Base-by-base conservation (phyloP, 2,888 invertebrate species). In the Apamea monoglypha region DNA sequence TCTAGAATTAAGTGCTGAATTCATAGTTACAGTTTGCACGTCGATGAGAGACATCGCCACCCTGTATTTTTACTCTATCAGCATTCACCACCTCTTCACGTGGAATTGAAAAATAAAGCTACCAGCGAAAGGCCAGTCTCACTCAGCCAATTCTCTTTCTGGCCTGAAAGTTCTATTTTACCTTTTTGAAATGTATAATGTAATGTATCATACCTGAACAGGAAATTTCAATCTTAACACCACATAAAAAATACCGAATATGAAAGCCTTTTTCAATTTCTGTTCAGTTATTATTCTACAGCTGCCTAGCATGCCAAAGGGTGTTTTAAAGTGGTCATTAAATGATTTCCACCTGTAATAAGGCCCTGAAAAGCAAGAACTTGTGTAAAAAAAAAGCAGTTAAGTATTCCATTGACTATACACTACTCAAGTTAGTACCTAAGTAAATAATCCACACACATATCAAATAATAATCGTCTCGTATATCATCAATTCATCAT, bases 341-440 rank as follows among this genome's bases (percentile, higher is more conserved):
- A 98, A 98, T 47, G 98, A 98, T 92, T 98, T 97, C 95, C 98
- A 99, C 78, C 98, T 98, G 94, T 98, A 99, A 95, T 98, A 99
- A 1, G 99, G 99, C 63, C 99, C 99, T 99, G 94, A 56, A 96
- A 96, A 83, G 59, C 16, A 71, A 74, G 14, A 40, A 64, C 25
- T 53, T 61, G 18, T 69, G 16, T 78, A 18, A 76, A 77, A 77
- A 80, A 77, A 56, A 32, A n/a, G 16, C 6, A 29, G n/a, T 16
- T 50, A 25, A 69, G 5, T 70, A 36, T 25, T 69, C 16, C 50
- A 32, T 29, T 47, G 12, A n/a, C 4, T 12, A 18, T 21, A 47
- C 10, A 44, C n/a, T n/a, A n/a, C 40, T 18, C n/a, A 40, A 40
- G 1, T 44, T 44, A 44, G n/a, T 67, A 67, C 4, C 2, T n/a